These are phyloP conservation scores for Bombus pascuorum DNA, from an alignment of 1,140 invertebrate genomes.

Conservation along the genomic window DNA sequence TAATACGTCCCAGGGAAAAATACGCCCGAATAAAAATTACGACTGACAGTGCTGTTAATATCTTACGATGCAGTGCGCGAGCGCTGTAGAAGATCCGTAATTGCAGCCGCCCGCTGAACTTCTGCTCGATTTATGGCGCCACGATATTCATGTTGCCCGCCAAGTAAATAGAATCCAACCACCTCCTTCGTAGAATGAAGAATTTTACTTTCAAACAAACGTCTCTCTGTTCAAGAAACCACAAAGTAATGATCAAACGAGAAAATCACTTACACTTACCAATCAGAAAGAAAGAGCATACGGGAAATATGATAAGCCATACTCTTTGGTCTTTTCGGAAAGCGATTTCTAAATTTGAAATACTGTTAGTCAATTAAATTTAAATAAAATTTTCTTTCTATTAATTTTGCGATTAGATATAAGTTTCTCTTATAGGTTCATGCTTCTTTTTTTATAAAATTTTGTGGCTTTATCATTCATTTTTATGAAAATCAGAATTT, in stretches of 20 bases:
- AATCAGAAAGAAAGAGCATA: too few species aligned
- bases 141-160: constrained; percentile 56
- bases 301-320: too few species aligned
- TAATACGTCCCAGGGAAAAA: constrained; percentile 57
- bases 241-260: not conserved
- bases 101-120: constrained; percentile 43
- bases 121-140: constrained; percentile 57
- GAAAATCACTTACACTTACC: not conserved
- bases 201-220: constrained; percentile 50
- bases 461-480: too few species aligned
- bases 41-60: constrained; percentile 62
- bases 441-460: too few species aligned
- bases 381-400: too few species aligned
- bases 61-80: constrained; percentile 58
- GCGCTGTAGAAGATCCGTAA: constrained; percentile 56
- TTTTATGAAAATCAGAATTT: not conserved
- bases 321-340: not conserved
- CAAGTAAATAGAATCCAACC: constrained; percentile 53
- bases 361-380: too few species aligned
- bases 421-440: too few species aligned
- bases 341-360: too few species aligned
- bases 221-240: not conserved
- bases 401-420: too few species aligned
- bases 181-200: constrained; percentile 7
- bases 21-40: constrained; percentile 67